phyloP scores from a whole-genome alignment of 2,888 invertebrate species.

The Griposia aprilina region DNA sequence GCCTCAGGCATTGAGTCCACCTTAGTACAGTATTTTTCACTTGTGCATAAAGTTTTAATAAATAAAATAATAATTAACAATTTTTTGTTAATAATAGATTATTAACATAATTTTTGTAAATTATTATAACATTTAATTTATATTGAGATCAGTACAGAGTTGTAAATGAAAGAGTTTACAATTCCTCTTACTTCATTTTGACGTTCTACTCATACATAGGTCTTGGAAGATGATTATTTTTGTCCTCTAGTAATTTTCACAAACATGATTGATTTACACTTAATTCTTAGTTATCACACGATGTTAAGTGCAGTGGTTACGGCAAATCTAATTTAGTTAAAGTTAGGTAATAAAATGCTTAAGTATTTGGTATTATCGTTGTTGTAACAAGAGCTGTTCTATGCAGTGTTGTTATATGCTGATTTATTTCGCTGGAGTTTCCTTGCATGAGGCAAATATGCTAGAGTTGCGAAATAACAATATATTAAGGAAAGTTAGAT shows the following conservation, averaged over 20 bases:
- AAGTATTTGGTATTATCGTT: constrained; percentile 80
- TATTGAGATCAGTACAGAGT: too few species aligned
- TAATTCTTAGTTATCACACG: constrained; percentile 33
- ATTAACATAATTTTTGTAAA: too few species aligned
- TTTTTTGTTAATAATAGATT: too few species aligned
- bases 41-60: too few species aligned
- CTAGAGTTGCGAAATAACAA: constrained; percentile 38
- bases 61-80: too few species aligned
- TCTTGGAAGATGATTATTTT: too few species aligned
- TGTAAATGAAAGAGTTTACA: neutral
- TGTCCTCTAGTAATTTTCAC: neutral
- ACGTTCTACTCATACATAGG: neutral
- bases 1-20: too few species aligned
- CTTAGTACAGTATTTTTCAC: too few species aligned
- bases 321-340: constrained; percentile 65
- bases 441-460: constrained; percentile 51
- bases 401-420: constrained; percentile 41
- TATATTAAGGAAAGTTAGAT: constrained; percentile 36
- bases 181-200: neutral
- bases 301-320: constrained; percentile 42
- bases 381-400: constrained; percentile 55
- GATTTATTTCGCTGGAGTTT: constrained; percentile 52
- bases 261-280: constrained; percentile 4
- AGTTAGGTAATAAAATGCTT: constrained; percentile 78
- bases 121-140: too few species aligned